Evolutionary conservation across 2,113 vertebrate genomes (phyloP).

Genomic region (Acrocephalus arundinaceus): DNA sequence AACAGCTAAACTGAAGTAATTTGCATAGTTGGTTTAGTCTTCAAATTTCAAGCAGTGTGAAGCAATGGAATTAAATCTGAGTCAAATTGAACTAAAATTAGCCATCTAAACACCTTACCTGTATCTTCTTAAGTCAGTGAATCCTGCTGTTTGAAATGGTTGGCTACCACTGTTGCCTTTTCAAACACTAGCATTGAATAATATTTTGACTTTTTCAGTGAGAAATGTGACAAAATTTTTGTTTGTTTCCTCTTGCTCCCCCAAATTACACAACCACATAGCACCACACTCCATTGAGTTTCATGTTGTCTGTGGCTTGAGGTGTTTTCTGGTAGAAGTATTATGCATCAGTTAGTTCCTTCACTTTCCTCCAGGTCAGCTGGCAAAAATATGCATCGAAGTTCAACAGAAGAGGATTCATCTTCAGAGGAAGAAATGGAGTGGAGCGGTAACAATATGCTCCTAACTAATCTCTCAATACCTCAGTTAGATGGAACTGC

Average conservation of each 20-base stretch:
- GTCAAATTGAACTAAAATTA: neutral
- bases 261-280: neutral
- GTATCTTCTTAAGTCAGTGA: neutral
- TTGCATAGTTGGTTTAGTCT: neutral
- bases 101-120: neutral
- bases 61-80: neutral
- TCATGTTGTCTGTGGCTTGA: neutral
- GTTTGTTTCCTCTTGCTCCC: neutral
- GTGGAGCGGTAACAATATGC: slow-evolving; percentile 84
- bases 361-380: slow-evolving; percentile 70
- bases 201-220: neutral
- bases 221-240: neutral
- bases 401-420: slow-evolving; percentile 85
- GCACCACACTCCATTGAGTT: neutral
- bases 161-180: neutral
- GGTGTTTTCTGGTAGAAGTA: neutral
- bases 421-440: slow-evolving; percentile 95
- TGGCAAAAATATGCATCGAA: slow-evolving; percentile 78
- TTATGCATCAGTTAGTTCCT: neutral
- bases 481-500: slow-evolving; percentile 97
- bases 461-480: slow-evolving; percentile 89
- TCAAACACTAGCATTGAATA: neutral
- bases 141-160: neutral
- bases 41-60: neutral
- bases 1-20: neutral